Evolutionary conservation across 2,888 invertebrate genomes (phyloP), one percentile per base, ranked within the genome.

Genomic region (Teleogryllus oceanicus): DNA sequence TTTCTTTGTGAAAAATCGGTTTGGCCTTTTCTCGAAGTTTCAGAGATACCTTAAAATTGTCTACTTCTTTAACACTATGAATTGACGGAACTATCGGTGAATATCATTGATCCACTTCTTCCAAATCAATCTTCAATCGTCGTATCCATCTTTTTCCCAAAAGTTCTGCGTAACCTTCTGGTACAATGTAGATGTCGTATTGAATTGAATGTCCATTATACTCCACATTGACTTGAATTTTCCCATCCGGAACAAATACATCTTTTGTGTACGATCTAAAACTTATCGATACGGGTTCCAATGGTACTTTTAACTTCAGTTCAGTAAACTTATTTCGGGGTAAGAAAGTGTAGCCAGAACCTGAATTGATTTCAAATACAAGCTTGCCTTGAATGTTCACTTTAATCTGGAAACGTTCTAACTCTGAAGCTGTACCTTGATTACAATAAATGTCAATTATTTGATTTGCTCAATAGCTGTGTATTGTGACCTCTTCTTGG

Each of bases 21-120:
- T n/a, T 76, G n/a, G 16, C 77, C 49, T 50, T 50, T 20, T 77
- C 49, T 77, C 77, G 11, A 18, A 49, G 49, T n/a, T 77, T 49
- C 50, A 77, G 18, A 5, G 49, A 24, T 20, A 77, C 50, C 13
- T 24, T 24, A 3, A 24, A 24, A 24, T 24, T 24, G 24, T 2
- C 4, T 24, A 2, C n/a, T n/a, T n/a, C n/a, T n/a, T 24, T 24
- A 24, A 2, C 24, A 2, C 24, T 24, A 24, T 24, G 24, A 24
- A 24, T 24, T 24, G 24, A 24, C 4, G 24, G 24, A 24, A 24
- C 24, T 2, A 2, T 76, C 5, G n/a, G 5, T 76, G 1, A 11
- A 12, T 76, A 11, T 8, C 18, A 1, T 77, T 49, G 50, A 77
- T 77, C 49, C 5, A 49, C 49, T 50, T 49, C n/a, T 16, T 77